Evolutionary conservation across 2,888 invertebrate species (phyloP).

Genomic region (Ormyrus thymus): DNA sequence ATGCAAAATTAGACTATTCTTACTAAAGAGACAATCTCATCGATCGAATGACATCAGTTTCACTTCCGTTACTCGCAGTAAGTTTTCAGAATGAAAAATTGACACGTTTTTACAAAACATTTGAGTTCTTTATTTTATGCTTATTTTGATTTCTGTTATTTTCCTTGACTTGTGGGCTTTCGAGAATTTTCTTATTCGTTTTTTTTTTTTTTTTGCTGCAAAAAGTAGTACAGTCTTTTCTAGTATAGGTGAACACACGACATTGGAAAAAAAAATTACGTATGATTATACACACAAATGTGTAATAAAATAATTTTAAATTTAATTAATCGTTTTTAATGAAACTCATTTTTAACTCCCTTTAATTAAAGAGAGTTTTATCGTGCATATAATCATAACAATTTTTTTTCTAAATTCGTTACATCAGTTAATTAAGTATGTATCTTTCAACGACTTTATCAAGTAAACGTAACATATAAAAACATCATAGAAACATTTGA

Average conservation of each 20-base stretch:
- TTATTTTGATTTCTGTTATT: constrained; percentile 34
- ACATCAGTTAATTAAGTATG: constrained; percentile 6
- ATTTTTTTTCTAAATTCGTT: constrained; percentile 14
- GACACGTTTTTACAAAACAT: constrained; percentile 18
- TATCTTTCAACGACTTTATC: constrained; percentile 16
- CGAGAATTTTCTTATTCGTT: constrained; percentile 9
- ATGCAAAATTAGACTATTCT: constrained; percentile 51
- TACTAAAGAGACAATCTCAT: constrained; percentile 23
- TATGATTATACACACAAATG: background rate
- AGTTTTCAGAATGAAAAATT: constrained; percentile 34
- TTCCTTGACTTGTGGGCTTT: constrained; percentile 51
- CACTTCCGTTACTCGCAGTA: background rate
- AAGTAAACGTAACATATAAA: constrained; percentile 30
- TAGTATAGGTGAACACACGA: constrained; percentile 23
- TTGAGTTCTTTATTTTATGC: constrained; percentile 7
- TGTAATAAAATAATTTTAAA: no score
- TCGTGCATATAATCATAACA: background rate
- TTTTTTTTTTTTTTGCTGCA: constrained; percentile 2
- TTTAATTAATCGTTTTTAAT: no score
- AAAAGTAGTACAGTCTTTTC: constrained; percentile 23
- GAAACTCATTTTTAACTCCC: no score
- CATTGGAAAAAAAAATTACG: background rate
- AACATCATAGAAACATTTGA: constrained; percentile 15
- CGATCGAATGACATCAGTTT: constrained; percentile 2
- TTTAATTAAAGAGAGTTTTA: no score